A percentile compares a stretch with the other conserved stretches of the same genome.
Evolutionary conservation across 1,140 invertebrate genomes (phyloP).

Genomic region (Drosophila pandora): DNA sequence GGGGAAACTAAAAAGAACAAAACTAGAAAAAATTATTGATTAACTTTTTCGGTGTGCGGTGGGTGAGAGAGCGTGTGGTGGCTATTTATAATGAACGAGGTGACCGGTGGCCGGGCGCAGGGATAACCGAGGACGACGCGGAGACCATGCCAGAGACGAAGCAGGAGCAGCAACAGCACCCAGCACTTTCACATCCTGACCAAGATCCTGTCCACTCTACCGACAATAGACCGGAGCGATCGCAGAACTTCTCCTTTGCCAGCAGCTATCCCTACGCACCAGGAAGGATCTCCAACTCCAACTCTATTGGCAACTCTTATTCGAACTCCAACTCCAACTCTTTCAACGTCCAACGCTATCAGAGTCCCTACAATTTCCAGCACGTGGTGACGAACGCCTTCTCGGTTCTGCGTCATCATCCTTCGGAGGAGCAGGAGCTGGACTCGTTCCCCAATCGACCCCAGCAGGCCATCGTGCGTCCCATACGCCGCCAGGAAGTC

Average conservation of each 20-base stretch:
- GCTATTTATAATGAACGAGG: slow-evolving; percentile 53
- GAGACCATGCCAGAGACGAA: slow-evolving; percentile 67
- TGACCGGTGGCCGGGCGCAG: slow-evolving; percentile 29
- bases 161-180: slow-evolving; percentile 23
- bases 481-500: slow-evolving; percentile 78
- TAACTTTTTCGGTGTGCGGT: slow-evolving; percentile 50
- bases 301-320: slow-evolving; percentile 8
- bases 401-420: slow-evolving; percentile 66
- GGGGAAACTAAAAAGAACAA: slow-evolving; percentile 1
- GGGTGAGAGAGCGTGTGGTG: slow-evolving; percentile 20
- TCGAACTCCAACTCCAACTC: slow-evolving; percentile 20
- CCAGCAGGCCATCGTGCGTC: slow-evolving; percentile 84
- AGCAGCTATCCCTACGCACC: slow-evolving; percentile 76
- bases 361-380: slow-evolving; percentile 64
- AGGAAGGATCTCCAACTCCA: slow-evolving; percentile 33
- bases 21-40: slow-evolving; percentile 61
- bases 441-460: slow-evolving; percentile 62
- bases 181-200: slow-evolving; percentile 50
- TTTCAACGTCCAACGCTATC: slow-evolving; percentile 61
- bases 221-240: slow-evolving; percentile 61
- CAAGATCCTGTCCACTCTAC: slow-evolving; percentile 70
- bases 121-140: slow-evolving; percentile 20
- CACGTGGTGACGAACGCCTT: slow-evolving; percentile 73
- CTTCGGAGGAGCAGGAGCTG: slow-evolving; percentile 48
- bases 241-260: slow-evolving; percentile 77